Evolutionary conservation across 2,888 invertebrate genomes (phyloP).

Genomic region (Andrena hattorfiana): DNA sequence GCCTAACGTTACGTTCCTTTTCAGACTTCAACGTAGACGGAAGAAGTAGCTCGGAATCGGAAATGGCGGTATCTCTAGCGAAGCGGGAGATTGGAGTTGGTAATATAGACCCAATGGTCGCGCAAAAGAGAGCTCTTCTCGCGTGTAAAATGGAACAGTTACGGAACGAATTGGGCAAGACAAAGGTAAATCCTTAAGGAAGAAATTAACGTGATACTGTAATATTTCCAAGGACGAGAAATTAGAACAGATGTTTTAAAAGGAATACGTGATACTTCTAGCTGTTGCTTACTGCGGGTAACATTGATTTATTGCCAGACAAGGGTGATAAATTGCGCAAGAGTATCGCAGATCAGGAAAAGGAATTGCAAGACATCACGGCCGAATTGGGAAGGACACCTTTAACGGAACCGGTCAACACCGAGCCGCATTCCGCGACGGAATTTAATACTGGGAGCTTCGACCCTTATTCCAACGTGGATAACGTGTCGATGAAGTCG

Average conservation of each 20-base stretch:
- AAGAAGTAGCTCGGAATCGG: constrained; percentile 2
- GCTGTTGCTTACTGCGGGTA: constrained; percentile 74
- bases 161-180: constrained; percentile 68
- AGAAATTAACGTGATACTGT: neutral
- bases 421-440: neutral
- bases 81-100: constrained; percentile 68
- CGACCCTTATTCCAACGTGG: neutral
- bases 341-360: constrained; percentile 85
- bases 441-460: neutral
- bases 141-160: constrained; percentile 68
- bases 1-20: neutral
- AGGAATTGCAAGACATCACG: constrained; percentile 85
- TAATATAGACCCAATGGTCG: constrained; percentile 70
- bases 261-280: constrained; percentile 48
- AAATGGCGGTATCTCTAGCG: constrained; percentile 61
- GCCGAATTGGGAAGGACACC: constrained; percentile 83
- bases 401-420: neutral
- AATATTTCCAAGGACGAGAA: neutral
- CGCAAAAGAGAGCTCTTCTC: constrained; percentile 73
- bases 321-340: constrained; percentile 87
- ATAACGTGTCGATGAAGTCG: constrained; percentile 27
- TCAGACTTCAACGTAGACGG: constrained; percentile 9
- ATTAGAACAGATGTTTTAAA: neutral
- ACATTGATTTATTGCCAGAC: constrained; percentile 87
- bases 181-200: constrained; percentile 66